A percentile compares a stretch with the other conserved stretches of the same genome.
Evolutionary conservation across 2,888 invertebrate species (phyloP).

Genomic region (Sphecodes monilicornis): DNA sequence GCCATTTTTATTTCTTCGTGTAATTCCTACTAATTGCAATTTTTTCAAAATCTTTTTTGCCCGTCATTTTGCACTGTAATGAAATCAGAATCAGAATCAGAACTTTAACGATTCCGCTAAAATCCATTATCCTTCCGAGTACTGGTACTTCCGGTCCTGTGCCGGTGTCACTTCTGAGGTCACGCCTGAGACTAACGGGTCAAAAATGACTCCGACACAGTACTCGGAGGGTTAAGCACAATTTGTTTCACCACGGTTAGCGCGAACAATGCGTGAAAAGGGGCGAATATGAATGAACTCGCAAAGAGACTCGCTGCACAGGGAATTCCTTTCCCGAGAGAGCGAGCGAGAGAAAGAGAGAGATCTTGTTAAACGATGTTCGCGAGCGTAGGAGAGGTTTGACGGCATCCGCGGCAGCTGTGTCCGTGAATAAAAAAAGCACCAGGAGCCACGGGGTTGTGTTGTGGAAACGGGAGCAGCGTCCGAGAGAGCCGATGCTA

Average conservation of each 20-base stretch:
- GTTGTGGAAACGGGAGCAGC: conserved; percentile 51
- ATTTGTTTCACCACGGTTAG: neutral
- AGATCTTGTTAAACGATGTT: neutral
- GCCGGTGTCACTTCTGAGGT: too few relatives aligned
- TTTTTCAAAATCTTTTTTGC: too few relatives aligned
- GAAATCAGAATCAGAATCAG: too few relatives aligned
- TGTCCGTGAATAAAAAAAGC: conserved; percentile 67
- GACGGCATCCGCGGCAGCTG: conserved; percentile 35
- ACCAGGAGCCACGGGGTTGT: conserved; percentile 22
- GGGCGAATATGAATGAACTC: neutral
- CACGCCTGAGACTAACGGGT: too few relatives aligned
- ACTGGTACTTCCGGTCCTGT: too few relatives aligned
- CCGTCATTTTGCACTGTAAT: too few relatives aligned
- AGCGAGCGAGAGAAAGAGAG: too few relatives aligned
- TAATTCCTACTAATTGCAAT: too few relatives aligned
- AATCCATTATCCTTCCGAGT: too few relatives aligned
- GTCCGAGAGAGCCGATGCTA: conserved; percentile 20
- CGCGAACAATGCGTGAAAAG: neutral
- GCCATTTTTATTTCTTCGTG: too few relatives aligned
- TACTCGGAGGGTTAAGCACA: too few relatives aligned
- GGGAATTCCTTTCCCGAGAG: neutral
- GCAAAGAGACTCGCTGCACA: neutral
- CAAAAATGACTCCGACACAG: too few relatives aligned
- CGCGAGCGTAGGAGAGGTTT: neutral
- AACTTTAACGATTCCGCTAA: neutral